A percentile compares a stretch with the other conserved stretches of the same genome.
Conservation (phyloP, 2,888 invertebrate genomes). For the Erebia palarica region DNA sequence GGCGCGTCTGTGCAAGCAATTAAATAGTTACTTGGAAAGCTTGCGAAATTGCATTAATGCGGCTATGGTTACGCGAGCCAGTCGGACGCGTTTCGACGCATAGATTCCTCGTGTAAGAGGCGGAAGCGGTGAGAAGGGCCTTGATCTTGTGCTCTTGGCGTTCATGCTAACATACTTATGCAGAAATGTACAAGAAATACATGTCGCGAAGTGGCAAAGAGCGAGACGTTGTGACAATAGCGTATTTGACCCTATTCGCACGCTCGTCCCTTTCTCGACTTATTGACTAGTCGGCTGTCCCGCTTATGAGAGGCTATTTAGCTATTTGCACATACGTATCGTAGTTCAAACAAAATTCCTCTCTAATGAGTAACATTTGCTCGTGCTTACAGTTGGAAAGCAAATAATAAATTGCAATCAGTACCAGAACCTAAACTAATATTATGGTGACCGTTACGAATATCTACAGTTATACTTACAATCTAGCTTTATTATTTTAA, state of each 20-base stretch:
- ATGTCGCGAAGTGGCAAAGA: conserved; percentile 56
- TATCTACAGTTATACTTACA: conserved; percentile 13
- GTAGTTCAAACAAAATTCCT: conserved; percentile 39
- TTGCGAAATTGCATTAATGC: conserved; percentile 50
- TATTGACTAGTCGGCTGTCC: conserved; percentile 67
- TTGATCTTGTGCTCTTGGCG: conserved; percentile 64
- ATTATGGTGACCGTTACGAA: conserved; percentile 10
- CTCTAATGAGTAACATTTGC: conserved; percentile 28
- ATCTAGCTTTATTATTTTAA: background rate
- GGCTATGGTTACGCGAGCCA: conserved; percentile 51
- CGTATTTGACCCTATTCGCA: conserved; percentile 75
- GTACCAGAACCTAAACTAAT: background rate
- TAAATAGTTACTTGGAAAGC: conserved; percentile 47
- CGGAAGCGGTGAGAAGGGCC: conserved; percentile 70
- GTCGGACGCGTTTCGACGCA: conserved; percentile 51
- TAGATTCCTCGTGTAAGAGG: conserved; percentile 64
- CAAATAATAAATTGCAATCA: conserved; percentile 23
- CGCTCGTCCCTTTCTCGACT: conserved; percentile 71
- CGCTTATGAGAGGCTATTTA: conserved; percentile 60
- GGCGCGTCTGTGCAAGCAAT: conserved; percentile 38
- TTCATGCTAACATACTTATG: conserved; percentile 23
- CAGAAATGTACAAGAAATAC: conserved; percentile 59
- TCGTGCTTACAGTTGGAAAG: conserved; percentile 18
- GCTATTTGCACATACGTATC: conserved; percentile 53
- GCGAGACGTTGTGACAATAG: conserved; percentile 63